Evolutionary conservation across 2,113 vertebrate species (phyloP), one percentile per base, ranked within the genome.

Genomic region (Strix uralensis): DNA sequence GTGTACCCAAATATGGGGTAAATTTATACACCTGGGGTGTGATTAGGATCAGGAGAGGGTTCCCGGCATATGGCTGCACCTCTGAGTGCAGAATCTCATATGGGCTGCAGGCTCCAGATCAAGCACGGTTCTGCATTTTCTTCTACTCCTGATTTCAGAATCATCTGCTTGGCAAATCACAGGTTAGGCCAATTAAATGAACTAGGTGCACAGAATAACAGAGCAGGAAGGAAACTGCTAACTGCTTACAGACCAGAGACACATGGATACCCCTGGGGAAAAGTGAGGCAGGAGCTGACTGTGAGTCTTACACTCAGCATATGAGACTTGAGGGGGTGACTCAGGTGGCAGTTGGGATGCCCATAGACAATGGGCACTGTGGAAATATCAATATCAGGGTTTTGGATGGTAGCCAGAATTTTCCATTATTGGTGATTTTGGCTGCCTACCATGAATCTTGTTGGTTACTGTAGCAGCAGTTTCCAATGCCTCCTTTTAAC

Each of bases 191-290:
- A 55, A 15, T 36, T 3, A 77, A 69, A 61, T 46, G 1, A 42
- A 42, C 51, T 19, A 36, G 26, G 22, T 42, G 36, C 44, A 52
- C 4, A 22, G 52, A 72, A 6, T n/a, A 42, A 58, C 22, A 51
- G 11, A 66, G 19, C 49, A 47, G 81, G 15, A 83, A 81, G 46
- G 38, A 72, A 80, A 65, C 18, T 8, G 38, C 57, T 65, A 12
- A 40, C 29, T 22, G 47, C 70, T 49, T 36, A 21, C 20, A 52
- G 32, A 51, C 26, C 10, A 34, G 38, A 55, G 19, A 25, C 4
- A 0, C 13, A 8, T 13, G 15, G n/a, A 75, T 11, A 36, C 9
- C 3, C 4, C 21, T 18, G 6, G 6, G 25, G 8, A 5, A 83
- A 42, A 46, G 66, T 9, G 25, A 62, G 20, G 46, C 29, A 29